Base-by-base conservation (phyloP, 2,888 invertebrate genomes). In the Eumacrocentrus americanus region DNA sequence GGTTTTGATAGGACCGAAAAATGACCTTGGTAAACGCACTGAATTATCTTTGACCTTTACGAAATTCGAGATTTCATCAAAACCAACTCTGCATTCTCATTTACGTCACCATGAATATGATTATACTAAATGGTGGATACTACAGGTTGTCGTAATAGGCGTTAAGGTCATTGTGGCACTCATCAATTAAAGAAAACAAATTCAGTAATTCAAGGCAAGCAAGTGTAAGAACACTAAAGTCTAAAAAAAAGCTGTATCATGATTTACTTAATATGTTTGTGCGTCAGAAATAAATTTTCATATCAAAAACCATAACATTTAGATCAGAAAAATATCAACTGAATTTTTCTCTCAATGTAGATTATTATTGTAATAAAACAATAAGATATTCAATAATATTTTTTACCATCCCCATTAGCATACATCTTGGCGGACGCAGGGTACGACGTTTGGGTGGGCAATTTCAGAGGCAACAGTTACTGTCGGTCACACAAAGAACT, bases 361-460 rank as follows among this genome's bases (percentile, higher is more conserved):
- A 25, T 20, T 38, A 50, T 14, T 65, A 58, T n/a, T n/a, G n/a
- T n/a, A n/a, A n/a, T n/a, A n/a, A n/a, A n/a, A n/a, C n/a, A n/a
- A n/a, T n/a, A n/a, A n/a, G n/a, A n/a, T n/a, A n/a, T n/a, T n/a
- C n/a, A n/a, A n/a, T n/a, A n/a, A n/a, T n/a, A n/a, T n/a, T n/a
- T n/a, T n/a, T n/a, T n/a, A n/a, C n/a, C n/a, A n/a, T n/a, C n/a
- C n/a, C n/a, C n/a, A n/a, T 9, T 74, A 87, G 87, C 82, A 1
- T 86, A 82, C 61, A 67, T 85, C 7, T 72, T 86, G 55, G 85
- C 85, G 0, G 86, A 87, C 63, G 83, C 82, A 1, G 87, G 86
- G 0, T 87, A 85, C 64, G 87, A 87, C 64, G 86, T 87, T 0
- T 87, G 86, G 86, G 67, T 86, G 11, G 84, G 83, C 0, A 86